Base-by-base conservation (phyloP, 2,888 invertebrate species). In the Oscheius sp. region DNA sequence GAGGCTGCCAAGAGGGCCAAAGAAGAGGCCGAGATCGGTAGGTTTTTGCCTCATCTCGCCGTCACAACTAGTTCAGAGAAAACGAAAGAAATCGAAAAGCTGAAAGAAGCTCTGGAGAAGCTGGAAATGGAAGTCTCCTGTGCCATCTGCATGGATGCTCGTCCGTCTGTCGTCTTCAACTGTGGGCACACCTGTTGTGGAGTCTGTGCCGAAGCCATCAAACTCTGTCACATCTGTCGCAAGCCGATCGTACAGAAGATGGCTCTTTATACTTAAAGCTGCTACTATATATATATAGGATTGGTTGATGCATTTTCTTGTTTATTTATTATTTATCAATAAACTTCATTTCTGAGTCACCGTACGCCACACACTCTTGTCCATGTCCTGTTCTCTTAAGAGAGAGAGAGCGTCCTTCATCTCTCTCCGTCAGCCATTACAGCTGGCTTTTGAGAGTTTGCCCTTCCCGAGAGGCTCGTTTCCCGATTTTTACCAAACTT, bases 121-220 rank as follows among this genome's bases (percentile, higher is more conserved):
- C 53, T 77, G 34, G 77, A 77, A 27, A 70, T 77, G 64, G 77
- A 75, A 39, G 72, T 71, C 15, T 72, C 69, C 17, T 77, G 77
- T 65, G 69, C 72, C 25, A 77, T 77, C 65, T 77, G 77, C 46
- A 70, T 77, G 70, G 77, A 77, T 45, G 64, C 69, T 2, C 70
- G 73, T 20, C 74, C 74, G 46, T 68, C 65, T 46, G 71, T 74
- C 10, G 65, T 67, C 23, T 67, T 69, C 69, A 29, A 53, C 45
- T 77, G 73, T 61, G 75, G 75, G 5, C 77, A 77, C 33, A 75
- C 73, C 8, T 72, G 75, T 2, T 77, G 77, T 53, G 65, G 55
- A 33, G 77, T 71, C 1, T 77, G 77, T 55, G 48, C 72, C 5
- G 61, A 72, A 15, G 68, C 69, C 31, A 64, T 77, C 29, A 70